These are phyloP conservation scores for Dicyrtomina minuta DNA, from an alignment of 2,888 invertebrate species.

Conservation along the genomic window DNA sequence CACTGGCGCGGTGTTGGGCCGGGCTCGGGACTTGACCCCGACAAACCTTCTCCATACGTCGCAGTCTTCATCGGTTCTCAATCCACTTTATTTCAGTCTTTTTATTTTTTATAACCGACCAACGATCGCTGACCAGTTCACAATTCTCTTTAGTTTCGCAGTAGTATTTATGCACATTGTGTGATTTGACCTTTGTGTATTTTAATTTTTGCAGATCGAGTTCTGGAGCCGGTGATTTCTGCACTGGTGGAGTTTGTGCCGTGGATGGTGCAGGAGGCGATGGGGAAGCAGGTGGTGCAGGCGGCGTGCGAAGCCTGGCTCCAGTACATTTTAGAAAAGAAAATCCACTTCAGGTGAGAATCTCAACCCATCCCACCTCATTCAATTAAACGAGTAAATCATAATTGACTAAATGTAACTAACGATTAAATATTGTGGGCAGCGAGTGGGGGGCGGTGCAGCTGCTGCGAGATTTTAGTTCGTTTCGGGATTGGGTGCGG, in stretches of 20 bases:
- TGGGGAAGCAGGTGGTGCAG: slow-evolving; percentile 74
- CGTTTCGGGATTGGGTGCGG: slow-evolving; percentile 74
- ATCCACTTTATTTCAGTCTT: not conserved
- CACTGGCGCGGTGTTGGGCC: slow-evolving; percentile 65
- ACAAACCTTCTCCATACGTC: slow-evolving; percentile 66
- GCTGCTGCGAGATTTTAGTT: slow-evolving; percentile 77
- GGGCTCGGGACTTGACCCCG: slow-evolving; percentile 58
- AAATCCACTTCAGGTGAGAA: slow-evolving; percentile 71
- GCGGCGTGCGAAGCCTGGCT: slow-evolving; percentile 86
- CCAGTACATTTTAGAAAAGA: slow-evolving; percentile 78
- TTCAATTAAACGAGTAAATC: not conserved
- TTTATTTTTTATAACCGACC: not conserved
- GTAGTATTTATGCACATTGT: not conserved
- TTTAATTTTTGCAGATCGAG: slow-evolving; percentile 63
- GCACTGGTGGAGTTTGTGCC: slow-evolving; percentile 65
- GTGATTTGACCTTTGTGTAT: not conserved
- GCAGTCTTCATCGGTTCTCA: slow-evolving; percentile 68
- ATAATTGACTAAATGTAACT: no score
- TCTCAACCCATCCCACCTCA: no score
- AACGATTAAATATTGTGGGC: no score
- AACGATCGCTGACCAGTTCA: no score
- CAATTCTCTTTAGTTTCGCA: no score
- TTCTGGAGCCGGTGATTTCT: slow-evolving; percentile 73
- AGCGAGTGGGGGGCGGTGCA: slow-evolving; percentile 75
- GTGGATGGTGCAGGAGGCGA: slow-evolving; percentile 62